phyloP scores from a whole-genome alignment of 2,888 invertebrate genomes.

The Siphlonurus alternatus region DNA sequence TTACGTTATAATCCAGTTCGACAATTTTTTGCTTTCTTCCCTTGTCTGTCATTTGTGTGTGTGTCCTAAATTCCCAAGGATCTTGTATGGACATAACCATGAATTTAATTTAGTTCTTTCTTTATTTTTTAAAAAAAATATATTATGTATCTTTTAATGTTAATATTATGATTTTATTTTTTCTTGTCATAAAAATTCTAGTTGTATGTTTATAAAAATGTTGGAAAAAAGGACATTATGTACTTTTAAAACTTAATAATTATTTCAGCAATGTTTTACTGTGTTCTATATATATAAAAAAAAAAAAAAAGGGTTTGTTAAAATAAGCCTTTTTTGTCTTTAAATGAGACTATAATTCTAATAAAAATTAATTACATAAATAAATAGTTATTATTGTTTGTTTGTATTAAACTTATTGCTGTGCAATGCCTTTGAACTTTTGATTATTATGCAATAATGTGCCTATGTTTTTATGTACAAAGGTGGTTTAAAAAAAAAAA shows the following conservation, averaged over 20 bases:
- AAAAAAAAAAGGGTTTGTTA: background rate
- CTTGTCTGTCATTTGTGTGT: too few species aligned
- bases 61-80: too few species aligned
- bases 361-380: background rate
- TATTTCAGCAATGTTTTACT: background rate
- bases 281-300: background rate
- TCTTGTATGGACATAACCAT: too few species aligned
- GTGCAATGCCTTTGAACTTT: background rate
- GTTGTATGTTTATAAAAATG: too few species aligned
- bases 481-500: background rate
- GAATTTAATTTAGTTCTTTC: too few species aligned
- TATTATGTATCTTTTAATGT: too few species aligned
- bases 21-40: too few species aligned
- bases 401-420: constrained; percentile 1
- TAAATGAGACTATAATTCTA: background rate
- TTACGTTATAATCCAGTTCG: too few species aligned
- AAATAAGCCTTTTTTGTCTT: background rate
- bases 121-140: too few species aligned
- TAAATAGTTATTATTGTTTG: background rate
- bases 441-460: constrained; percentile 2
- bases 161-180: too few species aligned
- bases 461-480: constrained; percentile 3
- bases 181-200: too few species aligned
- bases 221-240: background rate
- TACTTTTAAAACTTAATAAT: background rate